Base-by-base conservation (phyloP, 64 coral and sea anemone genomes). In the Stichodactyla mertensii region DNA sequence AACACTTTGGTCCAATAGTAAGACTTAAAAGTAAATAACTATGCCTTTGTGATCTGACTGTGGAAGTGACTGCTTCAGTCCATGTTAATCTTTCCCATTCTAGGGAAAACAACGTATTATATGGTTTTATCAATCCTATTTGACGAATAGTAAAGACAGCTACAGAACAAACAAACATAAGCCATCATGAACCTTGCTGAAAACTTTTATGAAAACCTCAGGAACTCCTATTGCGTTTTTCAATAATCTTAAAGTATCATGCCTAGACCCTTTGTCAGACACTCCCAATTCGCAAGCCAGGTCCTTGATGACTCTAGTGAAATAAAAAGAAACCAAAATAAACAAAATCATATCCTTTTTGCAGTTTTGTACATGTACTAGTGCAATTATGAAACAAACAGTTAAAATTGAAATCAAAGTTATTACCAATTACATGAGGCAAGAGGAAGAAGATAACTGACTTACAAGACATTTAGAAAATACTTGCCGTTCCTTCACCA, bases 231-330 rank as follows among this genome's bases (percentile, higher is more conserved):
- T 77, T 77, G 70, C 70, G 8, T 20, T 16, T 77, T 77, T 77
- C 70, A 77, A 22, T 22, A 77, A 22, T 77, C 70, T 16, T 31
- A 77, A 59, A 1, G 70, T 77, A 22, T 77, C 70, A 16, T 77
- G 70, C 10, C 27, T 9, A 77, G 70, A 77, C 70, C 61, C 61
- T 64, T 64, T 64, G 61, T 64, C 61, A 64, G 61, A 64, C 61
- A 64, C 12, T 64, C 61, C 61, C 61, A 64, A 16, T 16, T 64
- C 61, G 12, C 61, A 0, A 64, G 61, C 7, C 61, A 64, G 61
- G 10, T 64, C 61, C 61, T 64, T 64, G 16, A 78, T 78, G 9
- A 78, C 74, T 78, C 74, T 78, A n/a, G n/a, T n/a, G 23, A 78
- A 78, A 64, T 18, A 64, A 64, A 64, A 16, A 4, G 15, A 16